These are phyloP conservation scores for Drosophila atripex DNA, from an alignment of 2,888 invertebrate genomes.

Conservation along the genomic window DNA sequence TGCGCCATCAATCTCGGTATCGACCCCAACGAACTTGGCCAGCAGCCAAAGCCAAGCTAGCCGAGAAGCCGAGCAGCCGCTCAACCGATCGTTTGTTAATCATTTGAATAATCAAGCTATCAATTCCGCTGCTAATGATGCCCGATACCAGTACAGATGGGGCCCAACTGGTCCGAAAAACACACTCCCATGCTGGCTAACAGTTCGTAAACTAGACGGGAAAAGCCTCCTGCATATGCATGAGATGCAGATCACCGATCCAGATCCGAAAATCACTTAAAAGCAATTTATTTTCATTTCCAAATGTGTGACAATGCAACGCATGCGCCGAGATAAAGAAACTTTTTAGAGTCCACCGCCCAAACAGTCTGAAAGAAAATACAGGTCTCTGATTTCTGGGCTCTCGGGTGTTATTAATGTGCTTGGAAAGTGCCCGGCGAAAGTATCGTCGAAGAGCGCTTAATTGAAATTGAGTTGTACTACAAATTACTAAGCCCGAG, in stretches of 20 bases:
- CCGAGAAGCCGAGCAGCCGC: not conserved
- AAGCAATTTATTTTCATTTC: constrained; percentile 72
- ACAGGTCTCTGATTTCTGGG: not conserved
- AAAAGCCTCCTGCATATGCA: constrained; percentile 69
- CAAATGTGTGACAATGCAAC: constrained; percentile 77
- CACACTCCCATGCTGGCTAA: constrained; percentile 58
- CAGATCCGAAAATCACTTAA: constrained; percentile 44
- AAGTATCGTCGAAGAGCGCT: constrained; percentile 61
- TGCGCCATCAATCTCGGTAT: constrained; percentile 67
- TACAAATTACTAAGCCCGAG: constrained; percentile 53
- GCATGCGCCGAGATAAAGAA: constrained; percentile 67
- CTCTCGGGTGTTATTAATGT: constrained; percentile 62
- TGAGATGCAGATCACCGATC: constrained; percentile 47
- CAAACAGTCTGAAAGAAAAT: not conserved
- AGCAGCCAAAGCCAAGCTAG: constrained; percentile 9
- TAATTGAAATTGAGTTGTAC: constrained; percentile 71
- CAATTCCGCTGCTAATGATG: constrained; percentile 82
- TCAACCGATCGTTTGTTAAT: constrained; percentile 68
- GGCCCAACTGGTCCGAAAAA: constrained; percentile 33
- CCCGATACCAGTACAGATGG: constrained; percentile 61
- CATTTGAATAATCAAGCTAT: constrained; percentile 84
- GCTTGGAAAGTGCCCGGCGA: constrained; percentile 69
- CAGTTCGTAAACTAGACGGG: constrained; percentile 76
- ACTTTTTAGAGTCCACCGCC: constrained; percentile 30
- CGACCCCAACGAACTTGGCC: constrained; percentile 30